A percentile compares a stretch with the other conserved stretches of the same genome.
These are phyloP conservation scores for Oxystoma pomonae DNA, from an alignment of 2,888 invertebrate genomes.

Conservation along the genomic window DNA sequence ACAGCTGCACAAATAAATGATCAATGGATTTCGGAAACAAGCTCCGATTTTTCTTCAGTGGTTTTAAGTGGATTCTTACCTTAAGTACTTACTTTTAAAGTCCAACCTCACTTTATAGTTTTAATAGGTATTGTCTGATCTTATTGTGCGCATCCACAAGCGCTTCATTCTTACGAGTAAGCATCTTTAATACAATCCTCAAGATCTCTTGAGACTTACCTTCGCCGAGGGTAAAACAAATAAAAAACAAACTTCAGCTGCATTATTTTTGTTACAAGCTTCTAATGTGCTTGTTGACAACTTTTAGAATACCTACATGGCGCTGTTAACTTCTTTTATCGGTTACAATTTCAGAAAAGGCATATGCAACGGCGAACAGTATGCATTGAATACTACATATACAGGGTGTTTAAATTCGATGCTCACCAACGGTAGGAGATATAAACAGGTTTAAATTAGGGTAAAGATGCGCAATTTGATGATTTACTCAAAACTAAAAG, in stretches of 20 bases:
- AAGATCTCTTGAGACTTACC: not conserved
- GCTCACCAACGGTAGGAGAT: too few relatives aligned
- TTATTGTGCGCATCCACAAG: not conserved
- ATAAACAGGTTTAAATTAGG: too few relatives aligned
- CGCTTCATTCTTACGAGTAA: not conserved
- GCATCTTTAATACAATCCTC: not conserved
- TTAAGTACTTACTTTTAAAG: not conserved
- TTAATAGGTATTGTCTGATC: not conserved
- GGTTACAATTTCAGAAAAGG: not conserved
- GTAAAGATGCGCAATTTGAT: too few relatives aligned
- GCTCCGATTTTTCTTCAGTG: not conserved
- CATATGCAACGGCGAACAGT: not conserved
- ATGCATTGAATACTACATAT: too few relatives aligned
- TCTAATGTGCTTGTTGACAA: not conserved
- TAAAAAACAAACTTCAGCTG: not conserved
- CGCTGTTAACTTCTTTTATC: not conserved
- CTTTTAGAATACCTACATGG: not conserved
- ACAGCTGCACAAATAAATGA: not conserved
- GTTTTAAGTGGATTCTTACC: not conserved
- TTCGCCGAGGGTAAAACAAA: not conserved
- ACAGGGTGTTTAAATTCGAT: too few relatives aligned
- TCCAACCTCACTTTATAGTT: not conserved
- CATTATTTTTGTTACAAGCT: not conserved
- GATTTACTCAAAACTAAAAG: too few relatives aligned
- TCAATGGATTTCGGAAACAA: not conserved